A percentile compares a stretch with the other conserved stretches of the same genome.
Conservation (phyloP, 2,113 vertebrate species). For the Catagonus wagneri region DNA sequence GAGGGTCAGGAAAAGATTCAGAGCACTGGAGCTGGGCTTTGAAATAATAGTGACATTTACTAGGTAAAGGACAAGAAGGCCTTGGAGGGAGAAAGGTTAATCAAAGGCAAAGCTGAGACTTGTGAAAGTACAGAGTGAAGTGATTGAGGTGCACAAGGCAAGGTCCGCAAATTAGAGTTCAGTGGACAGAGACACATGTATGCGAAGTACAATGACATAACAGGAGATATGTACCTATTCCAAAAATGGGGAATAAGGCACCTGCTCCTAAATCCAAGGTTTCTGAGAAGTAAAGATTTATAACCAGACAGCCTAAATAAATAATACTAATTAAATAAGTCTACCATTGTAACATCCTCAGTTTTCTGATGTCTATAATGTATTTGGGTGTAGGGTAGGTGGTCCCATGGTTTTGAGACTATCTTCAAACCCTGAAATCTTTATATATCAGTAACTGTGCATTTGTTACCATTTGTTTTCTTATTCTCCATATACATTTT, state of each 20-base stretch:
- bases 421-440: neutral
- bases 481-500: neutral
- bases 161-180: neutral
- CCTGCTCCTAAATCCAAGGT: neutral
- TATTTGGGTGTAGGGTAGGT: neutral
- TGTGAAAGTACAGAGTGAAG: neutral
- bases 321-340: neutral
- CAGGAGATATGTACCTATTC: neutral
- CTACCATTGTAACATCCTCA: neutral
- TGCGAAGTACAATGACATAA: neutral
- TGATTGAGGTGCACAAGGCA: neutral
- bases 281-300: neutral
- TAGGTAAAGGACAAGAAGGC: neutral
- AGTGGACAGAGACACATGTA: neutral
- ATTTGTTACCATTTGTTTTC: neutral
- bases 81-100: neutral
- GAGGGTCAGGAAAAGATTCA: neutral
- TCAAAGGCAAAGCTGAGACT: neutral
- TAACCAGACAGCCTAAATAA: neutral
- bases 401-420: neutral
- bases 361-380: neutral
- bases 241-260: neutral
- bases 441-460: neutral
- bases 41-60: neutral
- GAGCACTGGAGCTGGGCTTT: neutral